Conservation (phyloP, 2,113 vertebrate genomes). For the Carlito syrichta region DNA sequence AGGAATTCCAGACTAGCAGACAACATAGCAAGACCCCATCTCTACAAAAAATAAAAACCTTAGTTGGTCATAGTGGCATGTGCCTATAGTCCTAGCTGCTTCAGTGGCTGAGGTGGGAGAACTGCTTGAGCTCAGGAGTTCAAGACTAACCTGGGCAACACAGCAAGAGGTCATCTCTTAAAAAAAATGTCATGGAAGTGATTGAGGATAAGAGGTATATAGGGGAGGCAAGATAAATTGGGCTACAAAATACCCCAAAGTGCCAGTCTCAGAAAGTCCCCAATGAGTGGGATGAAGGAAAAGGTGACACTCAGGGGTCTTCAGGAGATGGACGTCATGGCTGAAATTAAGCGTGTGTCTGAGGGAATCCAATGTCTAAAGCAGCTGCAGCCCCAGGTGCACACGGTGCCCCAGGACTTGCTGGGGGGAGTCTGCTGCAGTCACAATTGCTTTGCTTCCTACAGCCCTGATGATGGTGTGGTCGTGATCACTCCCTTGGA, state of each 20-base stretch:
- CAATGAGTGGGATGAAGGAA: background rate
- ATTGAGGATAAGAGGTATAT: background rate
- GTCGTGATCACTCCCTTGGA: background rate
- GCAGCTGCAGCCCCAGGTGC: background rate
- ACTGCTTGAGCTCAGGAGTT: too few relatives aligned
- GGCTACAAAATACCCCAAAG: background rate
- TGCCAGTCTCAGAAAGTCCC: background rate
- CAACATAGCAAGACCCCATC: too few relatives aligned
- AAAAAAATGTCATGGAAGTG: background rate
- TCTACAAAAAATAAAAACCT: too few relatives aligned
- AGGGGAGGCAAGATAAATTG: background rate
- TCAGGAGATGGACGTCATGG: too few relatives aligned
- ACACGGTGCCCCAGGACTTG: background rate
- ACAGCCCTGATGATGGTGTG: rapidly evolving
- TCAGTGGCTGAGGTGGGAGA: too few relatives aligned
- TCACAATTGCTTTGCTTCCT: background rate
- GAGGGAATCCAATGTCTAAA: background rate
- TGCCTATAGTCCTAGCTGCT: too few relatives aligned
- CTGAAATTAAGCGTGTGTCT: background rate
- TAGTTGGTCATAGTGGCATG: too few relatives aligned
- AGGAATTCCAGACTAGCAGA: too few relatives aligned
- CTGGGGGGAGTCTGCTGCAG: background rate
- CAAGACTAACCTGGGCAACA: too few relatives aligned
- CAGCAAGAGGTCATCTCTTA: too few relatives aligned
- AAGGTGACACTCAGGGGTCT: background rate